Evolutionary conservation across 2,888 invertebrate genomes (phyloP), one percentile per base, ranked within the genome.

Genomic region (Prosopocoilus inquinatus): DNA sequence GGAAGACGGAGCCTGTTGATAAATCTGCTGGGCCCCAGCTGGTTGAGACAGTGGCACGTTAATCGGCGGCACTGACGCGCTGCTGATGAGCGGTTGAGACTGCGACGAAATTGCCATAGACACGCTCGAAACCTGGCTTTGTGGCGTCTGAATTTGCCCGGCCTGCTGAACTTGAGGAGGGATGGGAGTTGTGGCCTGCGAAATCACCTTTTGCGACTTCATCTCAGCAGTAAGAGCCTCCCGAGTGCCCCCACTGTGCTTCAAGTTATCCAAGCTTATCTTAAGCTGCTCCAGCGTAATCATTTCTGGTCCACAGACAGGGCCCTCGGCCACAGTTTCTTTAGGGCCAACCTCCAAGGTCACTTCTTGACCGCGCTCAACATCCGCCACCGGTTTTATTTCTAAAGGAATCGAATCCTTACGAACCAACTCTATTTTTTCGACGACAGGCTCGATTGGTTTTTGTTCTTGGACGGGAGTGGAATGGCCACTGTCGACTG

Each of bases 271-370:
- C 35, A 83, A 68, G 53, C 81, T 82, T 53, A 82, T 83, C 69
- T 83, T 82, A 2, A 83, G 68, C 61, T 82, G 82, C 59, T 82
- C 82, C 36, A 83, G 67, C 0, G 82, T 82, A 44, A 81, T 81
- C 59, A 76, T 73, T 64, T 79, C 79, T 0, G 79, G 79, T 3
- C 50, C 53, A 7, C 45, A 20, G 80, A 79, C 3, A 76, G 73
- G 9, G 75, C 74, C 33, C 5, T 52, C 52, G n/a, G 65, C 55
- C 44, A 50, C 52, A 48, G 57, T 38, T 55, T 70, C 62, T 56
- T 65, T 60, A 41, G 62, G 55, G 32, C 58, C 47, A 45, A 57
- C 54, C 55, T 67, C 65, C 35, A 57, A 50, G 2, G 63, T 52
- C 3, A 61, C 61, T 44, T 59, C 61, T 41, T 55, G 55, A n/a